Evolutionary conservation across 1,140 invertebrate species (phyloP).

Genomic region (Pachyrhynchus sulphureomaculatus): DNA sequence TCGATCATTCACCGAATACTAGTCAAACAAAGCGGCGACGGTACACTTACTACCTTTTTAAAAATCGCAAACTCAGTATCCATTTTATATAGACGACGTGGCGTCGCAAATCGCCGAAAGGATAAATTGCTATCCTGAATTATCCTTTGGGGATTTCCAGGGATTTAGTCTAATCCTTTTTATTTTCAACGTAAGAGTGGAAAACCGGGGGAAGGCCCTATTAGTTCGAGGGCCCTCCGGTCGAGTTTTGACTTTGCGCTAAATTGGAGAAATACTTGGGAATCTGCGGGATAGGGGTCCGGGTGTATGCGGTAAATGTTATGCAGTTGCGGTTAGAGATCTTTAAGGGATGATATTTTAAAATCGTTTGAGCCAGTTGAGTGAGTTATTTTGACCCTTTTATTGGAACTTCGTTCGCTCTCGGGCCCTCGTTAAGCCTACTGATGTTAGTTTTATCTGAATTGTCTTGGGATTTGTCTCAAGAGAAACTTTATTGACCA

Average conservation of each 20-base stretch:
- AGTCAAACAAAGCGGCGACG: no score
- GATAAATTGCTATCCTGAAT: conserved; percentile 19
- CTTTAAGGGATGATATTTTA: no score
- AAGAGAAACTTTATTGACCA: no score
- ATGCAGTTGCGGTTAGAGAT: no score
- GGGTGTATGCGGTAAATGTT: no score
- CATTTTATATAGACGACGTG: conserved; percentile 19
- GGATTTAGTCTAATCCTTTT: conserved; percentile 22
- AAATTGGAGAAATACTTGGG: conserved; percentile 10
- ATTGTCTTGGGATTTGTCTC: no score
- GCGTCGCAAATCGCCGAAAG: conserved; percentile 23
- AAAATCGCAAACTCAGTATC: conserved; percentile 22
- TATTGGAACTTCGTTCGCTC: no score
- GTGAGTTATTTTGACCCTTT: no score
- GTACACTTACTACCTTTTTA: conserved; percentile 4
- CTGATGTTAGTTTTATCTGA: no score
- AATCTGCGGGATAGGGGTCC: neutral
- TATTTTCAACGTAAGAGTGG: conserved; percentile 24
- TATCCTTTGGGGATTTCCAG: conserved; percentile 17
- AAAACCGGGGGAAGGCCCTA: conserved; percentile 11
- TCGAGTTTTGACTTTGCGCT: conserved; percentile 6
- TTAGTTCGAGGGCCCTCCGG: conserved; percentile 14
- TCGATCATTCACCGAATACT: no score
- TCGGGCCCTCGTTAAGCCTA: no score
- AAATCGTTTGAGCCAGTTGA: no score